Conservation (phyloP, 1,140 invertebrate species). For the Drosophila nasuta region DNA sequence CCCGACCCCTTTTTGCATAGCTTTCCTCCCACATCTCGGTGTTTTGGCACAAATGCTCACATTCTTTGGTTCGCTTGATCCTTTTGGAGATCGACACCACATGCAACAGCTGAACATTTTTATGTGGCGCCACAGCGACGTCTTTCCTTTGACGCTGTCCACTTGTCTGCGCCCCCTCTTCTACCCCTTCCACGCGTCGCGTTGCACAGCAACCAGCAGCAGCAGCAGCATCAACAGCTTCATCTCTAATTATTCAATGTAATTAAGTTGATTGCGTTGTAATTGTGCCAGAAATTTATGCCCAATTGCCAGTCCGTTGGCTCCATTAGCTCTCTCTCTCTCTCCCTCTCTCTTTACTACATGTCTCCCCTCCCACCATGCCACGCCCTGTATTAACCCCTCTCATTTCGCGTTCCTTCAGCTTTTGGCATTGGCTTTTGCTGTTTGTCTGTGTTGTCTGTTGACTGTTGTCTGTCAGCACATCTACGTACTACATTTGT, state of each 20-base stretch:
- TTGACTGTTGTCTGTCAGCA: neutral
- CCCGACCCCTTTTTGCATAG: neutral
- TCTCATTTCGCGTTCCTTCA: slow-evolving; percentile 8
- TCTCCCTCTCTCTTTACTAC: neutral
- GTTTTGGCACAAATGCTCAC: slow-evolving; percentile 18
- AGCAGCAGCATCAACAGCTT: slow-evolving; percentile 26
- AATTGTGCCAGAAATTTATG: slow-evolving; percentile 71
- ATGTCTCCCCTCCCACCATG: neutral
- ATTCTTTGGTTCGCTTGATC: slow-evolving; percentile 13
- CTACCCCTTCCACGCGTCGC: too few species aligned
- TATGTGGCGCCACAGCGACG: slow-evolving; percentile 6
- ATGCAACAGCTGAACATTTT: slow-evolving; percentile 13
- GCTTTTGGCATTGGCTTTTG: slow-evolving; percentile 14
- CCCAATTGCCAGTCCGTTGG: slow-evolving; percentile 53
- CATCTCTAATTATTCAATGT: slow-evolving; percentile 74
- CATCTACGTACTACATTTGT: slow-evolving; percentile 10
- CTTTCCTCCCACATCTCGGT: neutral
- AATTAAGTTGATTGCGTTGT: slow-evolving; percentile 75
- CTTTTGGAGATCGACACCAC: slow-evolving; percentile 16
- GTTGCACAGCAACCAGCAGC: neutral
- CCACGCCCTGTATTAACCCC: neutral
- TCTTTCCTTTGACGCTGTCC: neutral
- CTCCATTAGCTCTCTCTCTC: slow-evolving; percentile 16
- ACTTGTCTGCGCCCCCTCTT: too few species aligned
- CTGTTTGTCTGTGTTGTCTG: neutral